Percentiles rank a stretch among this genome's conserved stretches.
Conservation (phyloP, 1,140 invertebrate genomes). For the Brachionus calyciflorus region DNA sequence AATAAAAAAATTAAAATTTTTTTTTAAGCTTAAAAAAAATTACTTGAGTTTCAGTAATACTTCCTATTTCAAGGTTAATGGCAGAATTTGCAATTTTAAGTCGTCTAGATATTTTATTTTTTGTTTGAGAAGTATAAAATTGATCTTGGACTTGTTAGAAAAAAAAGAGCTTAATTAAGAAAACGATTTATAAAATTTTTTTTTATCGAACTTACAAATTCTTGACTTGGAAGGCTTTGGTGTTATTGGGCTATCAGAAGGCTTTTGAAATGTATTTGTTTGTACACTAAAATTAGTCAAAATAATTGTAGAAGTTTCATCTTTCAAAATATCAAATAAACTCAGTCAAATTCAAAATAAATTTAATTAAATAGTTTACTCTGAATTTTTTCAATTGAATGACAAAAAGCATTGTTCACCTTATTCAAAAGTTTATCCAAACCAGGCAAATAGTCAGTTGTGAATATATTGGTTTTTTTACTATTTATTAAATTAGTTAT, state of each 20-base stretch:
- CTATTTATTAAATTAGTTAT: background rate
- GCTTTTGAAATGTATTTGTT: no score
- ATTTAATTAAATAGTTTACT: background rate
- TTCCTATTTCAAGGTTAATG: background rate
- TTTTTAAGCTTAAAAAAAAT: background rate
- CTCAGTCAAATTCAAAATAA: background rate
- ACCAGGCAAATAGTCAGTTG: background rate
- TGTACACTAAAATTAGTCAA: background rate
- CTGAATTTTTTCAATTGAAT: background rate
- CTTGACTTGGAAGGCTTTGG: no score
- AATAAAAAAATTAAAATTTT: background rate
- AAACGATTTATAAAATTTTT: background rate
- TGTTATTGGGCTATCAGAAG: no score
- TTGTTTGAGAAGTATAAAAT: no score
- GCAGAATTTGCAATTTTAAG: background rate
- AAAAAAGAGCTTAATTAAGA: background rate
- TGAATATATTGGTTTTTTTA: background rate
- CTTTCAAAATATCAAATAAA: background rate
- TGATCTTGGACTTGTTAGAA: background rate
- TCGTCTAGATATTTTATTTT: background rate
- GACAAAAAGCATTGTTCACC: background rate
- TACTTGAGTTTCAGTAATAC: background rate
- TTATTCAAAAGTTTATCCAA: background rate
- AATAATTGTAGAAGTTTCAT: conserved; percentile 4
- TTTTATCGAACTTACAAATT: no score